Percentiles rank a stretch among this genome's conserved stretches.
These are phyloP conservation scores for Andricus quercusramuli DNA, from an alignment of 2,888 invertebrate genomes.

Conservation along the genomic window DNA sequence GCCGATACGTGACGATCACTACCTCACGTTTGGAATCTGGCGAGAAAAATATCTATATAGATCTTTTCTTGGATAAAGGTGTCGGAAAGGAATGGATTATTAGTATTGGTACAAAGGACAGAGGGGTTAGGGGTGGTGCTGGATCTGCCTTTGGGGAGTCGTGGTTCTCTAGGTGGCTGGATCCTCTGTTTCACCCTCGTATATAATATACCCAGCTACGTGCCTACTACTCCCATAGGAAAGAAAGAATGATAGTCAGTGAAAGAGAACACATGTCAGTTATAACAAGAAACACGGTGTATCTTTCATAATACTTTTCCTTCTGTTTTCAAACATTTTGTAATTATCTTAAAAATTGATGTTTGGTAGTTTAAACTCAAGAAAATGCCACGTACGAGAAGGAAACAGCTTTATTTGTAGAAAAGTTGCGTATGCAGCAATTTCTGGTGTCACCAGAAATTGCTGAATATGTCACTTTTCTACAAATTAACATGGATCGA, in stretches of 20 bases:
- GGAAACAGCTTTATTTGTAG: too few relatives aligned
- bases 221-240: slow-evolving; percentile 60
- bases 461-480: too few relatives aligned
- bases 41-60: slow-evolving; percentile 61
- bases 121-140: slow-evolving; percentile 46
- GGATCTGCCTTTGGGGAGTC: slow-evolving; percentile 66
- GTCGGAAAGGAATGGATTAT: slow-evolving; percentile 69
- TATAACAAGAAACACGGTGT: slow-evolving; percentile 36
- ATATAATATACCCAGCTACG: slow-evolving; percentile 68
- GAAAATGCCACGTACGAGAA: too few relatives aligned
- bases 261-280: slow-evolving; percentile 17
- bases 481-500: too few relatives aligned
- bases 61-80: slow-evolving; percentile 61
- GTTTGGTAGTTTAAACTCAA: too few relatives aligned
- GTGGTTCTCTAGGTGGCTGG: slow-evolving; percentile 63
- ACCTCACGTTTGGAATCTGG: slow-evolving; percentile 69
- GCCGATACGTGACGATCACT: slow-evolving; percentile 70
- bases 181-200: slow-evolving; percentile 68
- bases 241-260: slow-evolving; percentile 18
- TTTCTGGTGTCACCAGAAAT: too few relatives aligned
- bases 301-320: neutral
- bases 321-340: neutral
- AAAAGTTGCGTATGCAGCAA: too few relatives aligned
- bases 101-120: slow-evolving; percentile 69
- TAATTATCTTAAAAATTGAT: too few relatives aligned